phyloP scores from a whole-genome alignment of 2,113 vertebrate genomes.

The Pao palembangensis region DNA sequence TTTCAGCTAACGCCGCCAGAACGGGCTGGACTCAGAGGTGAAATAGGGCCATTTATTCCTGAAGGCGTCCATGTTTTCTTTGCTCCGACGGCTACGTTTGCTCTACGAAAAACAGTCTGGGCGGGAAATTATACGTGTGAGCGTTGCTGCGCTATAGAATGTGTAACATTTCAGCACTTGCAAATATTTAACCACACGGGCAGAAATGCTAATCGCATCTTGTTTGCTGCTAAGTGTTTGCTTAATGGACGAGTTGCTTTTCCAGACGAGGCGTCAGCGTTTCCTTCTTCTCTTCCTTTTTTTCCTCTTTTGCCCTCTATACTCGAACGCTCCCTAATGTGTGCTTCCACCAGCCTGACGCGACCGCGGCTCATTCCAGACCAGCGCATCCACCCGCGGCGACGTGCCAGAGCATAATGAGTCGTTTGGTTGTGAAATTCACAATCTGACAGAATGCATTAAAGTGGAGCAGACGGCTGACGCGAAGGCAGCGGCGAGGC shows the following conservation, averaged over 20 bases:
- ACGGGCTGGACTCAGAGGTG: slow-evolving; percentile 36
- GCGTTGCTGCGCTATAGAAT: too few relatives aligned
- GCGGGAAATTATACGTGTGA: too few relatives aligned
- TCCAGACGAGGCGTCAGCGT: slow-evolving; percentile 41
- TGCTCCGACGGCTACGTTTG: slow-evolving; percentile 11
- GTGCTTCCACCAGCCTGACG: slow-evolving; percentile 54
- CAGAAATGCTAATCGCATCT: slow-evolving; percentile 43
- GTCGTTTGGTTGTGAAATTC: slow-evolving; percentile 72
- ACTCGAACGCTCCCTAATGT: slow-evolving; percentile 48
- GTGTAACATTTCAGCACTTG: slow-evolving; percentile 4
- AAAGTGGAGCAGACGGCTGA: slow-evolving; percentile 65
- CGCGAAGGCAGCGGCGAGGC: slow-evolving; percentile 47
- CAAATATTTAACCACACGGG: slow-evolving; percentile 44
- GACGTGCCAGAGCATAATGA: slow-evolving; percentile 68
- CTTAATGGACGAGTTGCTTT: slow-evolving; percentile 44
- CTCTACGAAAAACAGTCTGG: too few relatives aligned
- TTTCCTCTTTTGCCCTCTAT: slow-evolving; percentile 1
- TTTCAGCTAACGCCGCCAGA: slow-evolving; percentile 21
- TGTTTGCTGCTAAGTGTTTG: slow-evolving; percentile 58
- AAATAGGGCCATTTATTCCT: slow-evolving; percentile 11
- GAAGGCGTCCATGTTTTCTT: slow-evolving; percentile 15
- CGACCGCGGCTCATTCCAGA: slow-evolving; percentile 61
- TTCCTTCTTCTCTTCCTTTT: slow-evolving; percentile 14
- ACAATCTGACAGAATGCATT: slow-evolving; percentile 75
- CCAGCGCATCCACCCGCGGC: slow-evolving; percentile 63